These are phyloP conservation scores for Centropus bengalensis DNA, from an alignment of 2,113 vertebrate species.

Conservation along the genomic window DNA sequence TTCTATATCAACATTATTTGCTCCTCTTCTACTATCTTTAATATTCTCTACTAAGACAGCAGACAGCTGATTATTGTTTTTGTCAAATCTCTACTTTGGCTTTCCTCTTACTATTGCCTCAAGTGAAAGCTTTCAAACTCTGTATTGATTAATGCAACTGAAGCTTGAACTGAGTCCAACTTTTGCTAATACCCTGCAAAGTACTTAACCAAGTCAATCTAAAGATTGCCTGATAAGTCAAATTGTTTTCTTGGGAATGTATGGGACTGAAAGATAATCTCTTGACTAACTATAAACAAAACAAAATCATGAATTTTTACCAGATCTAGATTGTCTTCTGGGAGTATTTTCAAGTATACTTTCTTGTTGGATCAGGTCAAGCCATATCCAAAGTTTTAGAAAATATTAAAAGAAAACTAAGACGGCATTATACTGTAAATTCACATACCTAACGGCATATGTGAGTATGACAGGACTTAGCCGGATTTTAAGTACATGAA, in stretches of 20 bases:
- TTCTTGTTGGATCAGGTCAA: background rate
- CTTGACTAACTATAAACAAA: background rate
- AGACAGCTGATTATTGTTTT: background rate
- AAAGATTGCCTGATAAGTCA: slow-evolving; percentile 5
- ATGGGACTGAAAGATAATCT: background rate
- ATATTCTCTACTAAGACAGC: background rate
- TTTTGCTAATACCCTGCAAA: slow-evolving; percentile 3
- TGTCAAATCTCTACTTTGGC: background rate
- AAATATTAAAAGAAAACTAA: background rate
- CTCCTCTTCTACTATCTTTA: background rate
- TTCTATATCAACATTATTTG: background rate
- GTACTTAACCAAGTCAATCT: slow-evolving; percentile 24
- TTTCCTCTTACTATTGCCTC: background rate
- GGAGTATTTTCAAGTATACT: background rate
- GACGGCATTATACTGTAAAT: background rate
- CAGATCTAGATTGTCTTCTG: background rate
- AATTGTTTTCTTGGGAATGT: background rate
- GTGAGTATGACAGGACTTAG: background rate
- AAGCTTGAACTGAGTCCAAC: slow-evolving; percentile 28
- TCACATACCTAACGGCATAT: background rate
- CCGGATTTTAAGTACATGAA: background rate
- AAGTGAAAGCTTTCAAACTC: slow-evolving; percentile 8
- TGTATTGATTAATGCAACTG: slow-evolving; percentile 25
- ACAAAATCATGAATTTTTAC: background rate
- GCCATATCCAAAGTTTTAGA: background rate